A percentile compares a stretch with the other conserved stretches of the same genome.
phyloP scores from a whole-genome alignment of 2,113 vertebrate species.

The Esox niger region DNA sequence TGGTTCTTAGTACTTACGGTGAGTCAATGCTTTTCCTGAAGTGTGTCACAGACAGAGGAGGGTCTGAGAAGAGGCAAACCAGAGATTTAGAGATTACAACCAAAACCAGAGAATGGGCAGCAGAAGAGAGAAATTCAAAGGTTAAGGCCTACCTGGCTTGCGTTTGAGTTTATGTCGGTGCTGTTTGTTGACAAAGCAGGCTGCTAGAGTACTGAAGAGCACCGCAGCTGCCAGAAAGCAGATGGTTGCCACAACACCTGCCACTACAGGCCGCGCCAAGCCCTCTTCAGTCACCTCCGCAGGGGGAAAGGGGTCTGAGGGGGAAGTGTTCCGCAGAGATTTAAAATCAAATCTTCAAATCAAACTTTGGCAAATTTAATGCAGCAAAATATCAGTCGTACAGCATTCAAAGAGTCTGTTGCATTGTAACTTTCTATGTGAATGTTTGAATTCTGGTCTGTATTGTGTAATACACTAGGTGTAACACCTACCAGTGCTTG shows the following conservation, averaged over 20 bases:
- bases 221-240: slow-evolving; percentile 97
- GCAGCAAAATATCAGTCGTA: not conserved
- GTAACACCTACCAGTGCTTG: slow-evolving; percentile 87
- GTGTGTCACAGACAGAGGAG: slow-evolving; percentile 98
- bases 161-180: slow-evolving; percentile 96
- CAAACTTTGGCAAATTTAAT: not conserved
- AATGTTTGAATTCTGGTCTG: not conserved
- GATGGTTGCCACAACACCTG: slow-evolving; percentile 96
- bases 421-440: not conserved
- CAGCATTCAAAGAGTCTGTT: not conserved
- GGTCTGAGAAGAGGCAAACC: slow-evolving; percentile 81
- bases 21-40: slow-evolving; percentile 99
- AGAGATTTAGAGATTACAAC: slow-evolving; percentile 20
- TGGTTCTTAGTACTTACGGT: slow-evolving; percentile 85
- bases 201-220: slow-evolving; percentile 96
- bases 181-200: slow-evolving; percentile 98
- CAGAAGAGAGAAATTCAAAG: slow-evolving; percentile 2
- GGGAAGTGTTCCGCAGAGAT: slow-evolving; percentile 21
- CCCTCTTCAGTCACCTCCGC: slow-evolving; percentile 92
- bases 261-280: slow-evolving; percentile 92
- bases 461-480: not conserved
- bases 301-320: slow-evolving; percentile 89
- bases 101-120: not conserved
- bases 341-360: not conserved
- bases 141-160: slow-evolving; percentile 85